Base-by-base conservation (phyloP, 2,113 vertebrate genomes). In the Cercopithecus mona region DNA sequence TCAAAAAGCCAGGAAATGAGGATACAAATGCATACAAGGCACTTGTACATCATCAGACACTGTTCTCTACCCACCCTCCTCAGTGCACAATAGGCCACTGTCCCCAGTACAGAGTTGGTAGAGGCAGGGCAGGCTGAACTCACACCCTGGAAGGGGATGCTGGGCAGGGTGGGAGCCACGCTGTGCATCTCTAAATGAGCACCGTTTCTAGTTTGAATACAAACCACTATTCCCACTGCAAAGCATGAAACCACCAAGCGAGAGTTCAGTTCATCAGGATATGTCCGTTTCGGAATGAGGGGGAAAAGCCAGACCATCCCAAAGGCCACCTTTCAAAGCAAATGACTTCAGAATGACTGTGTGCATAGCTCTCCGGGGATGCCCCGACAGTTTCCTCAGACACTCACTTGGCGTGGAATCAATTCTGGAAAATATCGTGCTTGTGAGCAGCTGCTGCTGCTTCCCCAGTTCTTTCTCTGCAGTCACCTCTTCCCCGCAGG, bases 31-130 rank as follows among this genome's bases (percentile, higher is more conserved):
- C 43, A 11, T 17, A 3, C 30, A 8, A 32, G 12, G 38, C 9
- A 20, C 4, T 17, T 13, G 30, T 4, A 0, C n/a, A 16, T 48
- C 73, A 14, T 16, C 1, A 4, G 35, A 6, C 8, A 27, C n/a
- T 0, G 0, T 50, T 48, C 30, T 10, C 40, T 4, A 12, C 48
- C 48, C 48, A 4, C 1, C 11, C 30, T 35, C 0, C 59, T 25
- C 27, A 17, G n/a, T 30, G 35, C 48, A n/a, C 27, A 32, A 23
- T 0, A 43, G 52, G 43, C 72, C 6, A 16, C 43, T 35, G 35
- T 25, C 61, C 18, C 79, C 18, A 3, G 52, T 22, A n/a, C 22
- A n/a, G 32, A 18, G 40, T 1, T 4, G 35, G 50, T 16, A 43
- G 61, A 5, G 30, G 38, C 0, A 20, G n/a, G 64, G 12, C n/a